These are phyloP conservation scores for Lapara coniferarum DNA, from an alignment of 2,888 invertebrate species.

Conservation along the genomic window DNA sequence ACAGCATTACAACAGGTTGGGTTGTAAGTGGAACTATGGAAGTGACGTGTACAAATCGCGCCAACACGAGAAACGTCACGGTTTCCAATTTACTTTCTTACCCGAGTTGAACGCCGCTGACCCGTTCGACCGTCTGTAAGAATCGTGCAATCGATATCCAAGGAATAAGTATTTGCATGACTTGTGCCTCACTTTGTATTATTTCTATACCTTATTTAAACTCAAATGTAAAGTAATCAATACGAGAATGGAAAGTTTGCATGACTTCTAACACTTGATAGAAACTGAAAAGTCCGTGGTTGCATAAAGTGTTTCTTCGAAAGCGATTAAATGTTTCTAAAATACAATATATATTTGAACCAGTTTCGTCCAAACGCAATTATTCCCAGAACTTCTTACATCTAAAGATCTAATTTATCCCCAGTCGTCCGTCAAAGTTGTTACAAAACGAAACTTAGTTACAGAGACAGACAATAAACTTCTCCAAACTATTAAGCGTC, in stretches of 20 bases:
- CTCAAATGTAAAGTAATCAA: slow-evolving; percentile 20
- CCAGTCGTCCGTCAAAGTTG: not conserved
- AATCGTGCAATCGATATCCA: slow-evolving; percentile 62
- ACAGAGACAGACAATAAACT: slow-evolving; percentile 8
- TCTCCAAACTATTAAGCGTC: slow-evolving; percentile 25
- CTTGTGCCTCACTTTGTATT: slow-evolving; percentile 31
- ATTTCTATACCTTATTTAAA: slow-evolving; percentile 22
- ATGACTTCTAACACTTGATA: not conserved
- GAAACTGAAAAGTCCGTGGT: not conserved
- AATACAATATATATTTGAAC: not conserved
- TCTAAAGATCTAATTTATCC: not conserved
- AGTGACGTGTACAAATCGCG: slow-evolving; percentile 74
- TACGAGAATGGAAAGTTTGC: not conserved
- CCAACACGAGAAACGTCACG: slow-evolving; percentile 63
- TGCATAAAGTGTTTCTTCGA: not conserved
- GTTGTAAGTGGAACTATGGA: slow-evolving; percentile 52
- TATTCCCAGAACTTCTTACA: not conserved
- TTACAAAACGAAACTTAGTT: not conserved
- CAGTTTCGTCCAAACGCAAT: not conserved
- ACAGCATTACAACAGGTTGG: slow-evolving; percentile 42
- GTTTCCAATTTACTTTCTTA: slow-evolving; percentile 75
- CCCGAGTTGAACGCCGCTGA: slow-evolving; percentile 60
- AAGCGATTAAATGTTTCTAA: not conserved
- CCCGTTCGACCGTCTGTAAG: slow-evolving; percentile 53
- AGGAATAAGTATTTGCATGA: slow-evolving; percentile 61